These are phyloP conservation scores for Ifrita kowaldi DNA, from an alignment of 2,113 vertebrate species.

Conservation along the genomic window DNA sequence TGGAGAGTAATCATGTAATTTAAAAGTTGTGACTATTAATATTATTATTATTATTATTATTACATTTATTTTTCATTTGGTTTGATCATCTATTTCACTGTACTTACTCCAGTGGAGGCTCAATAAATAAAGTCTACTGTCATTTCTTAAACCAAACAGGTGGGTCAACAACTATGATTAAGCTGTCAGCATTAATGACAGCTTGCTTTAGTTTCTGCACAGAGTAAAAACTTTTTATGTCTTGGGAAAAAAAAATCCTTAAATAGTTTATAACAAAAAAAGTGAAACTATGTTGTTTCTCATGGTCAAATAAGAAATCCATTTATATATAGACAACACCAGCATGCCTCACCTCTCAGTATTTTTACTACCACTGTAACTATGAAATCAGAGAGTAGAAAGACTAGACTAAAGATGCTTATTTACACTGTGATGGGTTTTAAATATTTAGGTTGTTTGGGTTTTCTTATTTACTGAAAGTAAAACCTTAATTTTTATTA, in stretches of 20 bases:
- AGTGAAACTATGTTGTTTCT: background rate
- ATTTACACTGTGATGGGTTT: background rate
- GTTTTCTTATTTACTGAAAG: background rate
- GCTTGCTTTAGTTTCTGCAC: slow-evolving; percentile 31
- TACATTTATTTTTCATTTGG: slow-evolving; percentile 51
- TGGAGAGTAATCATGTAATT: background rate
- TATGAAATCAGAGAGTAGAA: background rate
- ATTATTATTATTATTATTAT: slow-evolving; percentile 20
- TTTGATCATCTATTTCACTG: slow-evolving; percentile 56
- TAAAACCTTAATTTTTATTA: background rate
- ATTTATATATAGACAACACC: background rate
- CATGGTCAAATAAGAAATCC: background rate
- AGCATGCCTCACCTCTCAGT: background rate
- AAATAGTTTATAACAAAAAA: background rate
- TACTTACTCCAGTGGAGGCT: slow-evolving; percentile 9
- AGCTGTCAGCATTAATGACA: slow-evolving; percentile 59
- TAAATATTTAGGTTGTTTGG: background rate
- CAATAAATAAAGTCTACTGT: slow-evolving; percentile 45
- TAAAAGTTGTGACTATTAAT: slow-evolving; percentile 17
- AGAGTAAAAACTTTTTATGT: background rate
- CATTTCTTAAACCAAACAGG: slow-evolving; percentile 48
- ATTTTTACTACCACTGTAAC: background rate
- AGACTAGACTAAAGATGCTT: background rate
- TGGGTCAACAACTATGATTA: slow-evolving; percentile 66
- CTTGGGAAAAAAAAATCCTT: background rate